These are phyloP conservation scores for Oryzias javanicus DNA, from an alignment of 2,113 vertebrate species.

Conservation along the genomic window DNA sequence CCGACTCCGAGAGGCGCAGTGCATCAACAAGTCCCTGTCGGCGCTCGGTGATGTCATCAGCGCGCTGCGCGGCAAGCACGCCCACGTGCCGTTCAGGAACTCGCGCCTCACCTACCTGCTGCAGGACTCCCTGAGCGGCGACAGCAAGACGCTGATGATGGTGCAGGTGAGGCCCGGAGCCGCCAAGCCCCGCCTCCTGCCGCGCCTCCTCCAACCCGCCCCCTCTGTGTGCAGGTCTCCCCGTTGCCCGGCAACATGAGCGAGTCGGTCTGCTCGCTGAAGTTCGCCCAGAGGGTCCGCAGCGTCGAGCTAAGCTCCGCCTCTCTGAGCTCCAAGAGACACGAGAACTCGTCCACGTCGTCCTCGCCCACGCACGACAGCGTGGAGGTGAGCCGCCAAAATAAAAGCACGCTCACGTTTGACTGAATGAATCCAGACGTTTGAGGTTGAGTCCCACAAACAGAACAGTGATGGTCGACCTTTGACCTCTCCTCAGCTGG, in stretches of 20 bases:
- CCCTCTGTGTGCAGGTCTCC: conserved; percentile 79
- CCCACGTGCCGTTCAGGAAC: conserved; percentile 95
- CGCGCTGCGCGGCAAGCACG: conserved; percentile 86
- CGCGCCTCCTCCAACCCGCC: no score
- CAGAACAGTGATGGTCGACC: no score
- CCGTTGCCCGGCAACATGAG: conserved; percentile 84
- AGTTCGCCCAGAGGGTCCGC: conserved; percentile 93
- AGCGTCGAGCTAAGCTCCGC: conserved; percentile 84
- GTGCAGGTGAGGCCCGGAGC: conserved; percentile 83
- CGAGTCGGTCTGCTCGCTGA: conserved; percentile 91
- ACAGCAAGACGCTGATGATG: conserved; percentile 98
- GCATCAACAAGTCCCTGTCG: conserved; percentile 95
- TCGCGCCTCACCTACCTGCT: conserved; percentile 98
- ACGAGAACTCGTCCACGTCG: conserved; percentile 80
- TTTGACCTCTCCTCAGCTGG: conserved; percentile 64
- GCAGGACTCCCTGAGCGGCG: conserved; percentile 91
- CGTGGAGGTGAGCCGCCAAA: conserved; percentile 80
- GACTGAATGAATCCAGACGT: no score
- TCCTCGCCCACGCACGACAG: conserved; percentile 87
- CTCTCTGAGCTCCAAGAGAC: conserved; percentile 61
- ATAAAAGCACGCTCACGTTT: background rate
- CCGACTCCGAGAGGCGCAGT: conserved; percentile 90
- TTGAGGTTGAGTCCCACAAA: no score
- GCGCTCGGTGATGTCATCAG: conserved; percentile 93
- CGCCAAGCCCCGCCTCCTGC: background rate